Base-by-base conservation (phyloP, 2,797 vertebrate species). In the Todus mexicanus region DNA sequence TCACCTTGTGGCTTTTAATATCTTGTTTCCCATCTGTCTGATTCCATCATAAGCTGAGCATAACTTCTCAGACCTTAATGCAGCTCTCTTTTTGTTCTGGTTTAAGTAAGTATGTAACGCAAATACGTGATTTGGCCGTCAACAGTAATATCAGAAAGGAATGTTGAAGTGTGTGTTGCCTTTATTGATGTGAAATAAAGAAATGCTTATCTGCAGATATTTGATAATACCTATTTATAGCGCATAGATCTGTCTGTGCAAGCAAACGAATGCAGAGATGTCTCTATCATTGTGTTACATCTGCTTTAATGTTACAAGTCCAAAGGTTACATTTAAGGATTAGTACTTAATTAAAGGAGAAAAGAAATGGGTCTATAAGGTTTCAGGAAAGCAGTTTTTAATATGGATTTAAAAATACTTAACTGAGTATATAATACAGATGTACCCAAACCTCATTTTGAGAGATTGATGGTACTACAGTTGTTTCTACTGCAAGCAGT, bases 21-120 rank as follows among this genome's bases (percentile, higher is more conserved):
- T 97, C 92, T 81, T 93, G 81, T 97, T 98, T 96, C 96, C 86
- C 78, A 84, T 96, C 89, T 96, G 95, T 97, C 96, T 96, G 92
- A 96, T 96, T 96, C 95, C 82, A 59, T 97, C 92, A 96, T 90
- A 87, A 91, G 72, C 54, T 69, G 53, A 80, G 71, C 56, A 74
- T 92, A 96, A 80, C 89, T 96, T 92, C 96, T 86, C 84, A 95
- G 40, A 84, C 61, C 69, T 84, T 92, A 96, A 94, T 96, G 84
- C 54, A 93, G 54, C 48, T 93, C 68, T 92, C 47, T 89, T 95
- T 97, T 96, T 96, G 68, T 90, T 93, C 93, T 96, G 65, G 66
- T 76, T 92, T 95, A 86, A 81, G 50, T 73, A 66, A 77, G 54
- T 74, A 76, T 79, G 61, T 93, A 94, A 85, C 20, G 8, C 85